Evolutionary conservation across 2,113 vertebrate genomes (phyloP).

Genomic region (Dinomys branickii): DNA sequence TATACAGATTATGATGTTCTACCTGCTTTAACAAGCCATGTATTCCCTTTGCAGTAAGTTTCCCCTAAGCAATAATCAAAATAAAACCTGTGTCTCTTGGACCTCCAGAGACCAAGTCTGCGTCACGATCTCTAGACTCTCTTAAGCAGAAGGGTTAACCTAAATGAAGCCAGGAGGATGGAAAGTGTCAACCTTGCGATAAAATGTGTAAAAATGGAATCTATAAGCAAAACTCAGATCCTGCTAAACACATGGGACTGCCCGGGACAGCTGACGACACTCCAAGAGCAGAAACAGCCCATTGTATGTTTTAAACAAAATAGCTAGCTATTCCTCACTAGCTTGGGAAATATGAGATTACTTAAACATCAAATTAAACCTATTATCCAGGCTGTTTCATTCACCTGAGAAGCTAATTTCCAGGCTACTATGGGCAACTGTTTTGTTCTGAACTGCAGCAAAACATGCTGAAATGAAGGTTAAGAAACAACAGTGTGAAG

Average conservation of each 20-base stretch:
- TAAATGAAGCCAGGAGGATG: constrained; percentile 13
- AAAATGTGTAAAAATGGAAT: constrained; percentile 22
- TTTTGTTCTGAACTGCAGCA: constrained; percentile 48
- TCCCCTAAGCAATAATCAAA: constrained; percentile 65
- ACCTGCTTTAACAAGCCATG: constrained; percentile 49
- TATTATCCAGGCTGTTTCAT: constrained; percentile 41
- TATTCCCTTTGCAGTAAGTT: constrained; percentile 53
- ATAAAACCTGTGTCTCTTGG: not conserved
- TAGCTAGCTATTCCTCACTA: not conserved
- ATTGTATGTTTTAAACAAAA: constrained; percentile 47
- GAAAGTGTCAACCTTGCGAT: not conserved
- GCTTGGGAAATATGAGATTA: constrained; percentile 43
- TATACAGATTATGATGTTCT: constrained; percentile 32
- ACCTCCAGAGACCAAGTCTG: constrained; percentile 31
- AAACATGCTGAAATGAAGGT: constrained; percentile 28
- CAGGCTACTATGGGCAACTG: not conserved
- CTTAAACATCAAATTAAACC: constrained; percentile 40
- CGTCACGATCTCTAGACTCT: not conserved
- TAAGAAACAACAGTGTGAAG: constrained; percentile 12
- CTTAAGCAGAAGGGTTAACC: constrained; percentile 48
- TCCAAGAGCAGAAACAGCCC: not conserved
- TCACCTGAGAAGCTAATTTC: constrained; percentile 32
- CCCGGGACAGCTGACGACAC: not conserved
- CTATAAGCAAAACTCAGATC: constrained; percentile 56
- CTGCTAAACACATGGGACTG: constrained; percentile 22